Percentiles rank a stretch among this genome's conserved stretches.
Conservation (phyloP, 2,888 invertebrate genomes). For the Apotomis capreana region DNA sequence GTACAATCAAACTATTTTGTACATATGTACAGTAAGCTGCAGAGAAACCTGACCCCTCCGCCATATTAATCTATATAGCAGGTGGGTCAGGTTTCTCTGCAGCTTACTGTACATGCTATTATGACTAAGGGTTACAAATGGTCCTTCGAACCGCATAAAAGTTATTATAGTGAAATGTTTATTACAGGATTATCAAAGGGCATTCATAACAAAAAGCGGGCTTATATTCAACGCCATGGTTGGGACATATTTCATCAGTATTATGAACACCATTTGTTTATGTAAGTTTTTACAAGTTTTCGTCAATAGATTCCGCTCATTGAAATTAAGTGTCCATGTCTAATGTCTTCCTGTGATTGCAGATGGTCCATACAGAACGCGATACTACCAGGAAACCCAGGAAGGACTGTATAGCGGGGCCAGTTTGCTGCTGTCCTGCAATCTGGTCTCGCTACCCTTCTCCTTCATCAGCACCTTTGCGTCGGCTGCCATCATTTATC, state of each 20-base stretch:
- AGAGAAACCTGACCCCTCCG: too few species aligned
- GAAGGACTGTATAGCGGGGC: conserved; percentile 95
- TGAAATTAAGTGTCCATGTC: not conserved
- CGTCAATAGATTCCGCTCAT: not conserved
- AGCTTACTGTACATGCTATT: too few species aligned
- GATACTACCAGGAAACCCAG: conserved; percentile 95
- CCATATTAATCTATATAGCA: too few species aligned
- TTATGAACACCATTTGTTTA: conserved; percentile 86
- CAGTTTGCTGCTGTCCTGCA: conserved; percentile 91
- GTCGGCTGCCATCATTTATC: conserved; percentile 88
- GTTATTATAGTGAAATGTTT: conserved; percentile 4
- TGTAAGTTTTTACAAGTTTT: conserved; percentile 80
- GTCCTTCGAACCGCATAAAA: not conserved
- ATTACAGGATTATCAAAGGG: conserved; percentile 85
- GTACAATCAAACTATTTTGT: conserved; percentile 55
- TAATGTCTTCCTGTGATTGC: conserved; percentile 47
- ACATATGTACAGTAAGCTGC: too few species aligned
- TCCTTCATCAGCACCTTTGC: conserved; percentile 89
- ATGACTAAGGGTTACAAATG: conserved; percentile 6
- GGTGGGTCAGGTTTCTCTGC: too few species aligned
- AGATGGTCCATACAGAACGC: conserved; percentile 94
- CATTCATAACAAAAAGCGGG: conserved; percentile 88
- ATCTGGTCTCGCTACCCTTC: conserved; percentile 91
- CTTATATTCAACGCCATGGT: conserved; percentile 87
- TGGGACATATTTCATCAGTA: conserved; percentile 87